Conservation (phyloP, 1,140 invertebrate genomes). For the Heliothis virescens region DNA sequence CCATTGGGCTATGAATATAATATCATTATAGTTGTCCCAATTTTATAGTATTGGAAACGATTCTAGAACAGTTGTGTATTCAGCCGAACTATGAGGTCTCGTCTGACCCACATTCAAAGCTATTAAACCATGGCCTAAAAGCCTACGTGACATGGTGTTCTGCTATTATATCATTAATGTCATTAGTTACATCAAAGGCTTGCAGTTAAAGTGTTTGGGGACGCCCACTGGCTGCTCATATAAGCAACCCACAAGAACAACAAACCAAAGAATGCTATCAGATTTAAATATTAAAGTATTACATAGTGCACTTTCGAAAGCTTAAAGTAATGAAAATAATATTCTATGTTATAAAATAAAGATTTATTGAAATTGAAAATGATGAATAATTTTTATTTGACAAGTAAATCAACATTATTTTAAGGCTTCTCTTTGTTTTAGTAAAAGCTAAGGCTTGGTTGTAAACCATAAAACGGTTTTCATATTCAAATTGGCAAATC, state of each 20-base stretch:
- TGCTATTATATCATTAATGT: slow-evolving; percentile 45
- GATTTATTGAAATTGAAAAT: background rate
- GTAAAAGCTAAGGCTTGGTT: too few relatives aligned
- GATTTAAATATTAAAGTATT: background rate
- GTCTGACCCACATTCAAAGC: slow-evolving; percentile 55
- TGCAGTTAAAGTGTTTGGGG: slow-evolving; percentile 1
- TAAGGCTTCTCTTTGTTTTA: too few relatives aligned
- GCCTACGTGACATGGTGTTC: slow-evolving; percentile 49
- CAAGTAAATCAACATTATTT: too few relatives aligned
- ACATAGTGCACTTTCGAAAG: too few relatives aligned
- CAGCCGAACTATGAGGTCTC: slow-evolving; percentile 23
- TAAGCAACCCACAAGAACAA: slow-evolving; percentile 25
- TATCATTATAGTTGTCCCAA: slow-evolving; percentile 36
- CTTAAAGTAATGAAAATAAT: too few relatives aligned
- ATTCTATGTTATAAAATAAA: background rate
- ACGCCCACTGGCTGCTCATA: slow-evolving; percentile 21
- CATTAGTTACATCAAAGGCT: slow-evolving; percentile 44
- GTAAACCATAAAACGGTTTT: too few relatives aligned
- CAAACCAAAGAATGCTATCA: slow-evolving; percentile 39
- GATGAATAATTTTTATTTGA: too few relatives aligned
- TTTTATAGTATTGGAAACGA: slow-evolving; percentile 23
- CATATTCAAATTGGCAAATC: too few relatives aligned
- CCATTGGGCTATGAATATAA: slow-evolving; percentile 19
- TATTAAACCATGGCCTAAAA: slow-evolving; percentile 57
- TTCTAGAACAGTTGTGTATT: slow-evolving; percentile 30